Evolutionary conservation across 53 echinoderm and acorn worm species (phyloP), one percentile per base, ranked within the genome.

Genomic region (Temnopleurus reevesii): DNA sequence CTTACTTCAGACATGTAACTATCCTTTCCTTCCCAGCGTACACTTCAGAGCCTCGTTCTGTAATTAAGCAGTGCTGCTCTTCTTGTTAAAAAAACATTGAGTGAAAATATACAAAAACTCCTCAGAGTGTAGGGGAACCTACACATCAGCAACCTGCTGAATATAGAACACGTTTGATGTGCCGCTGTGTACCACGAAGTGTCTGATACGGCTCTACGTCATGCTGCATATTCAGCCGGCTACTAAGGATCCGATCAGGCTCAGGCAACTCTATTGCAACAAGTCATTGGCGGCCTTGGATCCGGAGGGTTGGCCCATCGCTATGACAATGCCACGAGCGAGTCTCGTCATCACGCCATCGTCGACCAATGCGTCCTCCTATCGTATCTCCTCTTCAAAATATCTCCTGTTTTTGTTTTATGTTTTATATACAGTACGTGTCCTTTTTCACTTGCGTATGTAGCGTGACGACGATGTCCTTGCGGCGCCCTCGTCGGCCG

Each of bases 381-480:
- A 15, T 12, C 28, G 5, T 33, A 71, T 87, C 64, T 71, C 5
- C 12, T 34, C 61, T 59, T 66, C 66, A 38, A 85, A 85, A 85
- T 59, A 85, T 58, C 57, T 59, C 26, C 18, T 85, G 23, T 60
- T 60, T 85, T 60, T 7, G 3, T 18, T 85, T 46, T 45, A 46
- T 57, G 33, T 56, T 55, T 2, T 83, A 87, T 87, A 31, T 87
- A 87, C 88, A 87, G 71, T 51, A 53, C 65, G 88, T 87, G 65
- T 66, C 88, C 85, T 59, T 85, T 87, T 46, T 98, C 98, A 98
- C 93, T 98, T 98, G 86, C 95, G 90, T 49, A 98, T 93, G 90
- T 95, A 98, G 55, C 98, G 93, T 21, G 98, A 98, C 29, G 98
- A 98, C 15, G 98, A 89, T 58, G 98, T 95, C 83, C 98, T 90